A percentile compares a stretch with the other conserved stretches of the same genome.
Conservation (phyloP, 2,797 vertebrate genomes). For the Apodemus agrarius region DNA sequence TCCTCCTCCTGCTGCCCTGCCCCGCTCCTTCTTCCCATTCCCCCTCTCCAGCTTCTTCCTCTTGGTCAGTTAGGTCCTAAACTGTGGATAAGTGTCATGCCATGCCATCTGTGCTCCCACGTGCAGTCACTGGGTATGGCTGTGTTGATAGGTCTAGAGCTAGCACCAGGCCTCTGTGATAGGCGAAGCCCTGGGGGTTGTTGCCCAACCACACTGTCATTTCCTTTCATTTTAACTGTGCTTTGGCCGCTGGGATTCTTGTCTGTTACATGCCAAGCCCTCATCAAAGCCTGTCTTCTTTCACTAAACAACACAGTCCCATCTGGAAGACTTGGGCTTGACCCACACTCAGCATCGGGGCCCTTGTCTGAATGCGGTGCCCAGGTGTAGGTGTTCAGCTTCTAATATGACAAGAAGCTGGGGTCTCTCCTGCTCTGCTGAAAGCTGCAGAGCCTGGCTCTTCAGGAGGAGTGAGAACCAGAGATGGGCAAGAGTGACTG, state of each 20-base stretch:
- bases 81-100: not conserved
- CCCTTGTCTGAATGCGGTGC: not conserved
- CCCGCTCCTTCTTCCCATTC: not conserved
- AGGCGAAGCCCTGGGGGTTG: not conserved
- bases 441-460: not conserved
- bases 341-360: not conserved
- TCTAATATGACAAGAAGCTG: not conserved
- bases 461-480: not conserved
- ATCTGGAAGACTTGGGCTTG: slow-evolving; percentile 40
- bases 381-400: not conserved
- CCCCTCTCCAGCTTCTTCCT: not conserved
- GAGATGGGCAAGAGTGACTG: not conserved
- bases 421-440: not conserved
- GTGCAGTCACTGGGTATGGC: not conserved
- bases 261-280: not conserved
- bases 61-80: not conserved
- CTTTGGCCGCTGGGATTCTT: slow-evolving; percentile 8
- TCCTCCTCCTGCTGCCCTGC: not conserved
- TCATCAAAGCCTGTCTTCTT: slow-evolving; percentile 25
- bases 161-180: not conserved
- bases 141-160: not conserved
- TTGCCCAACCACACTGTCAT: not conserved
- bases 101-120: not conserved
- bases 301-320: not conserved
- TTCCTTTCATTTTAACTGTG: not conserved